A percentile compares a stretch with the other conserved stretches of the same genome.
Evolutionary conservation across 2,888 invertebrate species (phyloP).

Genomic region (Ethmia dodecea): DNA sequence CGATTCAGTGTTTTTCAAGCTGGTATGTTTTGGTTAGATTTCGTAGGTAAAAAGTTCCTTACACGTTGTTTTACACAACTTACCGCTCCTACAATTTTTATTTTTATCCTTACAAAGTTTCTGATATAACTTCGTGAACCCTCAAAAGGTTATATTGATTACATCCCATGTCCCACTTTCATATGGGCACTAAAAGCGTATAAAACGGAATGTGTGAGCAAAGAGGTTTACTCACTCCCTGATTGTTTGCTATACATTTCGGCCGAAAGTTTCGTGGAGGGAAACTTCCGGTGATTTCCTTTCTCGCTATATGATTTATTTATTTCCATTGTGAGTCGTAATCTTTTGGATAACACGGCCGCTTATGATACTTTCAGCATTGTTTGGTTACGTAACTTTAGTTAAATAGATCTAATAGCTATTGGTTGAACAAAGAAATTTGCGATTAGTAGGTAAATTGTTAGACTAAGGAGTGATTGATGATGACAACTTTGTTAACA

Average conservation of each 20-base stretch:
- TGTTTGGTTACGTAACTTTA: background rate
- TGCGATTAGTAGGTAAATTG: too few relatives aligned
- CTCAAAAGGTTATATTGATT: conserved; percentile 44
- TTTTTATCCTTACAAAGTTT: too few relatives aligned
- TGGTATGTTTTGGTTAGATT: too few relatives aligned
- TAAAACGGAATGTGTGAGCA: conserved; percentile 48
- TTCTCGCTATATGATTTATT: conserved; percentile 29
- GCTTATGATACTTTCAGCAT: too few relatives aligned
- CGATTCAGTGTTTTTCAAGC: too few relatives aligned
- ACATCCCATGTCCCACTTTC: conserved; percentile 41
- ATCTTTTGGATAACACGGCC: conserved; percentile 18
- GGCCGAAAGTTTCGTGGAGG: conserved; percentile 26
- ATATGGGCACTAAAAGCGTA: conserved; percentile 43
- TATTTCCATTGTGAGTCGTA: conserved; percentile 26
- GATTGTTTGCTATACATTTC: conserved; percentile 53
- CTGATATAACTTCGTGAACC: conserved; percentile 14
- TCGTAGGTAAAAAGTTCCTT: too few relatives aligned
- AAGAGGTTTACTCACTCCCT: conserved; percentile 55
- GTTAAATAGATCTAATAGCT: too few relatives aligned
- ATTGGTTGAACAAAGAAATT: too few relatives aligned
- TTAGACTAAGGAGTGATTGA: too few relatives aligned
- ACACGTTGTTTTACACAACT: too few relatives aligned
- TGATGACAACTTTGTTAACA: too few relatives aligned
- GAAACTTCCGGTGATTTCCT: conserved; percentile 25
- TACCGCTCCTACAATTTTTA: too few relatives aligned